These are phyloP conservation scores for Eira barbara DNA, from an alignment of 2,113 vertebrate genomes.

Conservation along the genomic window DNA sequence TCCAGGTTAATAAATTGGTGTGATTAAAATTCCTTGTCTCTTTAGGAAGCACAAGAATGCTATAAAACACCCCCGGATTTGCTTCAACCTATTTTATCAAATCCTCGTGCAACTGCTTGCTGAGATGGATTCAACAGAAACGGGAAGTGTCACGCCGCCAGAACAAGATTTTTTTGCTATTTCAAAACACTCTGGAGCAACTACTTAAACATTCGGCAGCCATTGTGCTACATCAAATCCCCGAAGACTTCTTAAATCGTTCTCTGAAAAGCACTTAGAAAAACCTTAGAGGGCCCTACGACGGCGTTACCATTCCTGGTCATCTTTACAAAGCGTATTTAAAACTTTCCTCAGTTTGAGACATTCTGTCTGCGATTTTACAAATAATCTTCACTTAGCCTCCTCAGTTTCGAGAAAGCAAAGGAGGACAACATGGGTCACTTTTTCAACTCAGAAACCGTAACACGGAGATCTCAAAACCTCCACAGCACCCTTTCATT, in stretches of 20 bases:
- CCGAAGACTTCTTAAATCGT: background rate
- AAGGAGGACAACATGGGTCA: background rate
- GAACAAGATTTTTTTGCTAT: slow-evolving; percentile 22
- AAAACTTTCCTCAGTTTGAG: background rate
- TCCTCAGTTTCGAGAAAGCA: background rate
- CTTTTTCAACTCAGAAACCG: background rate
- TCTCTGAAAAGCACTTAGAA: background rate
- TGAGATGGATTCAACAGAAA: slow-evolving; percentile 45
- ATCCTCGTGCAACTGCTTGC: background rate
- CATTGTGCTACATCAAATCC: background rate
- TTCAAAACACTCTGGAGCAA: slow-evolving; percentile 57
- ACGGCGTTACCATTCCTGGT: background rate
- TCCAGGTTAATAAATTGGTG: background rate
- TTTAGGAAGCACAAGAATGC: slow-evolving; percentile 20
- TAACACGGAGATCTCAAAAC: background rate
- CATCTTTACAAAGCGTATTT: background rate
- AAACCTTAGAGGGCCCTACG: background rate
- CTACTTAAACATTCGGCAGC: slow-evolving; percentile 4
- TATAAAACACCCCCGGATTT: slow-evolving; percentile 6
- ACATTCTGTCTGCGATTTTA: background rate
- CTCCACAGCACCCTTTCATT: accelerated
- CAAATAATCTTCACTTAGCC: background rate
- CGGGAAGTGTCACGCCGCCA: background rate
- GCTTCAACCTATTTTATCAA: background rate
- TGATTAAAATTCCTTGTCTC: slow-evolving; percentile 59